phyloP scores from a whole-genome alignment of 2,888 invertebrate genomes.

The Drosophila demipolita region DNA sequence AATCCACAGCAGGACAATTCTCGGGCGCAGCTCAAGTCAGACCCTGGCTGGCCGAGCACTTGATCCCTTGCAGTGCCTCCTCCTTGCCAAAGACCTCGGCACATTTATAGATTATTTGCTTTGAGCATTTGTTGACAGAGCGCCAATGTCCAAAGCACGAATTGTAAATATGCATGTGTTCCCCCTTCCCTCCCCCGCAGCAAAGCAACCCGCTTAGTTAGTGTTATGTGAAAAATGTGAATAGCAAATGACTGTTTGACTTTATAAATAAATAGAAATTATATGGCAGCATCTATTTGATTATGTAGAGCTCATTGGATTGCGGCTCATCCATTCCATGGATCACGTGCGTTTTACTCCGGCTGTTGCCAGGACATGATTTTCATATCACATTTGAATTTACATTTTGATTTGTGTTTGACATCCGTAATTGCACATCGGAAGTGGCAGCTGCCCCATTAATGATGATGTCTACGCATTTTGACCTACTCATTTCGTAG shows the following conservation, averaged over 20 bases:
- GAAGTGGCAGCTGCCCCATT: conserved; percentile 61
- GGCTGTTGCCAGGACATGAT: conserved; percentile 56
- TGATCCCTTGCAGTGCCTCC: conserved; percentile 21
- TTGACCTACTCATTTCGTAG: conserved; percentile 11
- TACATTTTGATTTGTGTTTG: conserved; percentile 72
- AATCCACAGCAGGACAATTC: conserved; percentile 24
- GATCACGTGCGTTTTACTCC: conserved; percentile 53
- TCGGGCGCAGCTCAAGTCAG: conserved; percentile 8
- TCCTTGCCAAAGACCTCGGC: conserved; percentile 15
- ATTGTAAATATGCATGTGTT: conserved; percentile 60
- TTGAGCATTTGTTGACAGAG: conserved; percentile 64
- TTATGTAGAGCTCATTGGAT: conserved; percentile 69
- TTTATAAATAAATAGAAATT: conserved; percentile 68
- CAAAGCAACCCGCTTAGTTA: neutral
- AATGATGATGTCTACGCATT: conserved; percentile 59
- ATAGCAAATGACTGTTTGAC: conserved; percentile 38
- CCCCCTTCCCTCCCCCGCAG: too few relatives aligned
- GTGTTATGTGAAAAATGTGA: conserved; percentile 34
- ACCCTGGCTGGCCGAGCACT: neutral
- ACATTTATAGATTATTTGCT: conserved; percentile 69
- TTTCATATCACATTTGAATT: conserved; percentile 62
- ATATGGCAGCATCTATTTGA: conserved; percentile 70
- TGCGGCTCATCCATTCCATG: conserved; percentile 53
- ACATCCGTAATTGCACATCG: conserved; percentile 73
- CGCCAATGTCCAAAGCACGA: conserved; percentile 44